Base-by-base conservation (phyloP, 2,113 vertebrate species). In the Thryonomys swinderianus region DNA sequence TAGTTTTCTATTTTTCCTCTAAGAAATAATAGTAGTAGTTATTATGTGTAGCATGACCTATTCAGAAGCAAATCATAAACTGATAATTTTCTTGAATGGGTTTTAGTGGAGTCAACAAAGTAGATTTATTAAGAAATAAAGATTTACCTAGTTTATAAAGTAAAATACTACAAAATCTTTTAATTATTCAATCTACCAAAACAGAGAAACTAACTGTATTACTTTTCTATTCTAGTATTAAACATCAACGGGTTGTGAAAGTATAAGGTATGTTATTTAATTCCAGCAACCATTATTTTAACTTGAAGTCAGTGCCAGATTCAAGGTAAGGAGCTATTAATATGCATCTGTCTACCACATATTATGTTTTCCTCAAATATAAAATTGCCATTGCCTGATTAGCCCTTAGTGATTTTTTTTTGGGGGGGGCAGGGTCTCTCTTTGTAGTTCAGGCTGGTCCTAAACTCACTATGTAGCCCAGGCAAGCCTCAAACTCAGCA, bases 121-220 rank as follows among this genome's bases (percentile, higher is more conserved):
- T 8, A 59, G 5, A 67, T 7, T 71, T 3, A 73, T 85, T 71
- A 69, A 55, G 25, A 76, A 14, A 6, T 16, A 61, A 45, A 0
- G 34, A 80, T 59, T 93, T 53, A 66, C 71, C 25, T 32, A 57
- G 86, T 85, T 90, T 6, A 71, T 45, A 85, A 90, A 83, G 16
- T 66, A 90, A 94, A 82, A 27, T 32, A 34, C 30, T 69, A 53
- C 0, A 87, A 48, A 71, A 81, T 6, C 80, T 92, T 8, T 48
- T 27, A 76, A 48, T 48, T 76, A 32, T 23, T 14, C 20, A 3
- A 62, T 14, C 18, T 8, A 17, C 1, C 12, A 91, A 53, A 40
- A 18, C 69, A 73, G 62, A 79, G 27, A 92, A 79, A 25, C 42
- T 45, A 94, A 27, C 5, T 30, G 27, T 18, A n/a, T 45, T 92